phyloP scores from a whole-genome alignment of 2,797 vertebrate species.

The Pelodytes ibericus region DNA sequence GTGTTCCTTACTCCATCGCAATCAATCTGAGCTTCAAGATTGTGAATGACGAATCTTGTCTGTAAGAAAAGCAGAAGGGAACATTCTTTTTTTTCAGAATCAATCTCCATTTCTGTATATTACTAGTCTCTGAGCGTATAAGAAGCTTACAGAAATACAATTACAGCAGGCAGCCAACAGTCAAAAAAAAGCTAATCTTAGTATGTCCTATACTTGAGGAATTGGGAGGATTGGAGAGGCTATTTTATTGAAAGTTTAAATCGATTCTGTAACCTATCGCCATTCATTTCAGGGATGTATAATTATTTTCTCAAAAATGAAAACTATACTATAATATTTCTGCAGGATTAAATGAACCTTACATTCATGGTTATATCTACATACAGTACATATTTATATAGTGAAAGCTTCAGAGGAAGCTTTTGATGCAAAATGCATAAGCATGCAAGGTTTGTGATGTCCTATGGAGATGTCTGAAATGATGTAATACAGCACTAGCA shows the following conservation, averaged over 20 bases:
- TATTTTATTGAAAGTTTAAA: constrained; percentile 11
- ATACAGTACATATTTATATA: no score
- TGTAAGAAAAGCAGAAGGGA: background rate
- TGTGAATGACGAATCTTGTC: background rate
- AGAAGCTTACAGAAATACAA: constrained; percentile 34
- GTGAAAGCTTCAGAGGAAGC: no score
- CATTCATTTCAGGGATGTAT: background rate
- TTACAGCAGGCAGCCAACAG: constrained; percentile 1
- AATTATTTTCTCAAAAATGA: background rate
- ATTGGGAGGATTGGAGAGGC: background rate
- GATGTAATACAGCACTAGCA: no score
- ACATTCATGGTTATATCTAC: no score
- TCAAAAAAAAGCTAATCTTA: constrained; percentile 17
- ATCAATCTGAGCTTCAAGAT: background rate
- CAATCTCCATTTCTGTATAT: constrained; percentile 15
- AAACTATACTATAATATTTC: no score
- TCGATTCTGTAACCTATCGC: background rate
- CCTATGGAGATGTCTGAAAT: no score
- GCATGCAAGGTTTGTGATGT: no score
- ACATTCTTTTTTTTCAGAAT: constrained; percentile 7
- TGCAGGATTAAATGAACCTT: background rate
- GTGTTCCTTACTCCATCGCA: no score
- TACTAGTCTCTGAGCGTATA: constrained; percentile 25
- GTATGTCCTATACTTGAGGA: background rate
- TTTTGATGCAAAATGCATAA: no score